A percentile compares a stretch with the other conserved stretches of the same genome.
Evolutionary conservation across 2,888 invertebrate species (phyloP).

Genomic region (Dysmachus trigonus): DNA sequence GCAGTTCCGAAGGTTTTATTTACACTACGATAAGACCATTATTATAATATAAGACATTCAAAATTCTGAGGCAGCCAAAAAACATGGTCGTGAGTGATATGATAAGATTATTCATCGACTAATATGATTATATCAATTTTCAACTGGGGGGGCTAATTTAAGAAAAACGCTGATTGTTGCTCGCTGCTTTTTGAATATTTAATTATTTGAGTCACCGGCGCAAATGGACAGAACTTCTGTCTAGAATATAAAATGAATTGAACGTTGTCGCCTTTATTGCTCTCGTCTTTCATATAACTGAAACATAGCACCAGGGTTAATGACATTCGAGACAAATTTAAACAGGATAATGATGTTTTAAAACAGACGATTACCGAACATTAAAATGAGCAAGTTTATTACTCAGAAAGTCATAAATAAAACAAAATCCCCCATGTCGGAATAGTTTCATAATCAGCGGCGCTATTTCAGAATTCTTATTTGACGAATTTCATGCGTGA

Average conservation of each 20-base stretch:
- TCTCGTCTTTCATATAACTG: neutral
- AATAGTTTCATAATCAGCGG: neutral
- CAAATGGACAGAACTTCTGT: neutral
- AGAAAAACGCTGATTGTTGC: neutral
- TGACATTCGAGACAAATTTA: neutral
- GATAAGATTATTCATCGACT: neutral
- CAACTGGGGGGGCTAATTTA: neutral
- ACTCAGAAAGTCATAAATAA: neutral
- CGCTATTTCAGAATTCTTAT: neutral
- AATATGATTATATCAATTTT: neutral
- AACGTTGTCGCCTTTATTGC: neutral
- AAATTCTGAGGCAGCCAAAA: neutral
- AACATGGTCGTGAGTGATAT: neutral
- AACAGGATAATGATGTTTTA: neutral
- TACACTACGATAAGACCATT: neutral
- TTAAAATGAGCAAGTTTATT: neutral
- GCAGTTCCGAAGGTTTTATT: neutral
- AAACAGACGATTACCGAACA: neutral
- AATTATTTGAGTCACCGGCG: neutral
- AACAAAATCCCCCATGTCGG: neutral
- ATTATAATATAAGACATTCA: neutral
- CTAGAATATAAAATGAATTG: constrained; percentile 12
- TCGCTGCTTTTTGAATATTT: neutral
- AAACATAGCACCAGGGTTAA: neutral
- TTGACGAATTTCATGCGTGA: neutral